A percentile compares a stretch with the other conserved stretches of the same genome.
Evolutionary conservation across 2,888 invertebrate species (phyloP).

Genomic region (Phortica magna): DNA sequence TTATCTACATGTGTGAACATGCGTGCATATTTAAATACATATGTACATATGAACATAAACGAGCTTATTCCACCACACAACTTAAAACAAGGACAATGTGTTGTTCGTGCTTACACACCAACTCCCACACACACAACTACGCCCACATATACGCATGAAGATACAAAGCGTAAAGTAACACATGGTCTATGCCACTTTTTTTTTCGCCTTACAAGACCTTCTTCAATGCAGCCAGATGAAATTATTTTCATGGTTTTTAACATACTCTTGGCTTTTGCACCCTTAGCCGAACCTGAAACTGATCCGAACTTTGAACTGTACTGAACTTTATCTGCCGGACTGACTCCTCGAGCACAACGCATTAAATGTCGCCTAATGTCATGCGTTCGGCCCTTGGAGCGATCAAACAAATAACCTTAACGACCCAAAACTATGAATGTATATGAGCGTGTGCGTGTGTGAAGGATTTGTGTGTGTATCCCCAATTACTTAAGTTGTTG

Average conservation of each 20-base stretch:
- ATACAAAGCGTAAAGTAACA: neutral
- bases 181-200: neutral
- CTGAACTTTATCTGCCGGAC: neutral
- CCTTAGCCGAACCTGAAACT: constrained; percentile 7
- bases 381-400: neutral
- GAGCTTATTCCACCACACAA: too few relatives aligned
- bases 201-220: neutral
- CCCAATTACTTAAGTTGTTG: constrained; percentile 13
- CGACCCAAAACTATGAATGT: neutral
- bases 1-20: too few relatives aligned
- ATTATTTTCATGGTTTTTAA: constrained; percentile 47
- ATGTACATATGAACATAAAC: too few relatives aligned
- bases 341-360: neutral
- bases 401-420: constrained; percentile 2
- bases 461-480: neutral
- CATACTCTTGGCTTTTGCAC: constrained; percentile 16
- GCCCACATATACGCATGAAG: too few relatives aligned
- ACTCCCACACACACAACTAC: too few relatives aligned
- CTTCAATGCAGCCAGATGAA: neutral
- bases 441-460: neutral
- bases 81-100: too few relatives aligned
- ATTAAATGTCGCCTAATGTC: constrained; percentile 19
- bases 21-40: too few relatives aligned
- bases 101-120: too few relatives aligned
- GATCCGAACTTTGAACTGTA: neutral